Evolutionary conservation across 2,888 invertebrate species (phyloP).

Genomic region (Eulithis testata): DNA sequence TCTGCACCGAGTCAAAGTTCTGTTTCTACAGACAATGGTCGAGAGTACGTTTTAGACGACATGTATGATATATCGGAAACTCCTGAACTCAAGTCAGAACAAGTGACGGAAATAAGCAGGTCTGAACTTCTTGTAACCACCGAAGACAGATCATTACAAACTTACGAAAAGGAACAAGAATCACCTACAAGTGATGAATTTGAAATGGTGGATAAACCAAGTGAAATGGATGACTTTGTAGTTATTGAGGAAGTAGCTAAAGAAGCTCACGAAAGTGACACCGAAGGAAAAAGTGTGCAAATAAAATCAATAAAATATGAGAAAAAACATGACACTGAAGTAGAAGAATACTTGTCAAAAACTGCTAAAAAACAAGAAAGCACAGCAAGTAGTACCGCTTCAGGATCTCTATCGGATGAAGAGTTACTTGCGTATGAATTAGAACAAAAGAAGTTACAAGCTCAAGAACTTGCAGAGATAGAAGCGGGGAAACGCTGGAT

Average conservation of each 20-base stretch:
- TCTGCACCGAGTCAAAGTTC: conserved; percentile 87
- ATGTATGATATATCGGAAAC: conserved; percentile 85
- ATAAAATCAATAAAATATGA: conserved; percentile 84
- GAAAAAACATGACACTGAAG: conserved; percentile 88
- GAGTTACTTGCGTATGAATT: conserved; percentile 87
- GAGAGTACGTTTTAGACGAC: conserved; percentile 86
- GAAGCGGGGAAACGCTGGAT: conserved; percentile 95
- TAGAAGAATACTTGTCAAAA: conserved; percentile 88
- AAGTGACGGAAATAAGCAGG: conserved; percentile 74
- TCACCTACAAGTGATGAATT: conserved; percentile 94
- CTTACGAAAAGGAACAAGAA: conserved; percentile 85
- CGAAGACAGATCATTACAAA: conserved; percentile 84
- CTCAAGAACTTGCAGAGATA: conserved; percentile 81
- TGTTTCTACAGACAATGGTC: conserved; percentile 86
- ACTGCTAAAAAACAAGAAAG: conserved; percentile 87
- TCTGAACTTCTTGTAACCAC: conserved; percentile 86
- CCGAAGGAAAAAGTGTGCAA: conserved; percentile 92
- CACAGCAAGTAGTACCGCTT: conserved; percentile 78
- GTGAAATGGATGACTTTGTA: conserved; percentile 94
- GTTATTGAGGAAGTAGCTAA: conserved; percentile 95
- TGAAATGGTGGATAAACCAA: conserved; percentile 94
- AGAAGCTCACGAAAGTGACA: conserved; percentile 92
- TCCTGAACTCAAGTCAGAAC: conserved; percentile 82
- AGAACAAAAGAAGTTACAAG: conserved; percentile 85
- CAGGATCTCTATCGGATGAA: conserved; percentile 85